Base-by-base conservation (phyloP, 2,888 invertebrate genomes). In the Melikaiella ostensackeni region DNA sequence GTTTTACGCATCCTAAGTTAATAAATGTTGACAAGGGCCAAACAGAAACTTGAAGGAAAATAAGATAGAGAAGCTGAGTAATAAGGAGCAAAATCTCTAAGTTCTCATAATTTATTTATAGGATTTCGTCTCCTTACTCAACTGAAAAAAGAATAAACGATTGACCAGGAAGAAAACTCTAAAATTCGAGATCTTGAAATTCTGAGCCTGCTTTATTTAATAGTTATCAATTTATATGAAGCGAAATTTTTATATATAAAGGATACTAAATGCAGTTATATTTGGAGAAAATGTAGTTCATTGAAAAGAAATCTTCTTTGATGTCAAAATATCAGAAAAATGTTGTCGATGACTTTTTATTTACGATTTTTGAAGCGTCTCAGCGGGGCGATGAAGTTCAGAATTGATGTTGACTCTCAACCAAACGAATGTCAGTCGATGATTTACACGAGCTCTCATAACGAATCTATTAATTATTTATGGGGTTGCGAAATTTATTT, bases 391-490 rank as follows among this genome's bases (percentile, higher is more conserved):
- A 62, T 33, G 62, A 62, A 62, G 33, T 62, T 61, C 7, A 24
- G 21, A 61, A 61, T 8, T 33, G 11, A 55, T 30, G 33, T 62
- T 62, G 63, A 27, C n/a, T 38, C 35, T 21, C 35, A 35, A 82
- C 80, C 85, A 85, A 86, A 85, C 83, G 85, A 86, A 83, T 85
- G 88, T 86, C 87, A 81, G 85, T 83, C 78, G 81, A 86, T 88
- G 88, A 89, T 89, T 89, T 88, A 89, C 87, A 84, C 84, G 76
- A 82, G 84, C 82, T 85, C 86, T 87, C 86, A 86, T 87, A 89
- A 88, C 87, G 88, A 89, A 87, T 89, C 89, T 88, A 89, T 89
- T 89, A 88, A 89, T 89, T 89, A 89, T 89, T 89, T 88, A 89
- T 89, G 86, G 87, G 81, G 79, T 85, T 84, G 88, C 86, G 81